A percentile compares a stretch with the other conserved stretches of the same genome.
Conservation (phyloP, 2,113 vertebrate genomes). For the Mesitornis unicolor region DNA sequence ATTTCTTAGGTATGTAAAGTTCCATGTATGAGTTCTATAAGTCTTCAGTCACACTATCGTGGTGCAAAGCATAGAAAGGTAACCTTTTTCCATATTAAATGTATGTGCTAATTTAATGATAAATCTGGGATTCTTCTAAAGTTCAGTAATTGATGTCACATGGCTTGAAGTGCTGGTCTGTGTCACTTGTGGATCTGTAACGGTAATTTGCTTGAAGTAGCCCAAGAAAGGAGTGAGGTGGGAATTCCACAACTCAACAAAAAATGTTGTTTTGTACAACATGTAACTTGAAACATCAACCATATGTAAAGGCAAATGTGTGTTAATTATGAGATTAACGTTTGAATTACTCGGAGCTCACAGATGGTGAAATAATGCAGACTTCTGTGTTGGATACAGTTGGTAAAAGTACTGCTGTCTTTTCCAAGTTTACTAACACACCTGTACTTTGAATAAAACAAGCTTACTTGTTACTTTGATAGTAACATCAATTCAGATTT, state of each 20-base stretch:
- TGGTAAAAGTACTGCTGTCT: neutral
- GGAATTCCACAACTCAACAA: neutral
- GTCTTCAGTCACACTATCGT: slow-evolving; percentile 50
- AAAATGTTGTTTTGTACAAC: neutral
- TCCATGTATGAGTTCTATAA: slow-evolving; percentile 29
- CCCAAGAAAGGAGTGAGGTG: neutral
- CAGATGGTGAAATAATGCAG: neutral
- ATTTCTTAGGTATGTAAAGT: slow-evolving; percentile 50
- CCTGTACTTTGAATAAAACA: neutral
- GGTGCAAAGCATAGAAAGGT: slow-evolving; percentile 62
- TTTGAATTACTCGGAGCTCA: rapidly evolving
- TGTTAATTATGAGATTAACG: neutral
- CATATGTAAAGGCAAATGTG: neutral
- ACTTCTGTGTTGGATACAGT: neutral
- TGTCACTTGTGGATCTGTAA: neutral
- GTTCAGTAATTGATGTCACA: neutral
- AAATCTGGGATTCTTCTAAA: neutral
- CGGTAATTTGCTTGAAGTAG: neutral
- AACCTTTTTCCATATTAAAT: neutral
- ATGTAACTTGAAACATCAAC: neutral
- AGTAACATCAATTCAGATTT: neutral
- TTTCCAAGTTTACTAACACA: neutral
- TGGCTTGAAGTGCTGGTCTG: neutral
- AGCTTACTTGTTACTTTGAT: neutral
- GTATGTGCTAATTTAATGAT: neutral